Evolutionary conservation across 1,140 invertebrate species (phyloP), one percentile per base, ranked within the genome.

Genomic region (Drosophila nasuta): DNA sequence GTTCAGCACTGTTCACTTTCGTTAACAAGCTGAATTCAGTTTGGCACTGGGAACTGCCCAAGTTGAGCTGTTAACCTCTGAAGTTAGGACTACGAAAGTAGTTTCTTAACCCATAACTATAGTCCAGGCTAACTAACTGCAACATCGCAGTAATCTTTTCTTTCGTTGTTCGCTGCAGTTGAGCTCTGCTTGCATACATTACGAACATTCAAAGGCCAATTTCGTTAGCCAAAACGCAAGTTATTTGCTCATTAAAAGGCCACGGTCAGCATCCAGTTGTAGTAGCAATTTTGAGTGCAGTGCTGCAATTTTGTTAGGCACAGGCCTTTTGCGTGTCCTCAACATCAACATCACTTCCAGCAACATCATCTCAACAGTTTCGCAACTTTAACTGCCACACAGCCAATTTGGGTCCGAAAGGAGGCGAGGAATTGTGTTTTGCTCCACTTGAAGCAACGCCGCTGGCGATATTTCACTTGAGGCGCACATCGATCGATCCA

Each of bases 391-490:
- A 33, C 45, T 45, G 59, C 30, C 30, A 33, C 30, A 72, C 78
- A 78, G 72, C 82, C 82, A 87, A 87, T 87, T 87, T 87, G 80
- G 80, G 20, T 25, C 71, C 77, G 41, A 56, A 46, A 38, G 58
- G 48, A 65, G 62, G 38, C 64, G 30, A 59, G 38, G 54, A 62
- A 20, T 71, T 56, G 49, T 5, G 6, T 8, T 49, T 63, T 70
- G 72, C 67, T 70, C 66, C 66, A 75, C 66, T 70, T 75, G 72
- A 45, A 58, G 66, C 67, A 62, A 49, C 20, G 43, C 75, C 60
- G 63, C 46, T 43, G 70, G 82, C 83, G 81, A 87, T 87, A 88
- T 87, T 88, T 87, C 77, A 80, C 82, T 88, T 76, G 62, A 69
- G 58, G 69, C 81, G 60, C 56, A 81, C 71, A 82, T 88, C 77